These are phyloP conservation scores for Ctenochaetus hawaiiensis DNA, from an alignment of 2,797 vertebrate genomes.

Conservation along the genomic window DNA sequence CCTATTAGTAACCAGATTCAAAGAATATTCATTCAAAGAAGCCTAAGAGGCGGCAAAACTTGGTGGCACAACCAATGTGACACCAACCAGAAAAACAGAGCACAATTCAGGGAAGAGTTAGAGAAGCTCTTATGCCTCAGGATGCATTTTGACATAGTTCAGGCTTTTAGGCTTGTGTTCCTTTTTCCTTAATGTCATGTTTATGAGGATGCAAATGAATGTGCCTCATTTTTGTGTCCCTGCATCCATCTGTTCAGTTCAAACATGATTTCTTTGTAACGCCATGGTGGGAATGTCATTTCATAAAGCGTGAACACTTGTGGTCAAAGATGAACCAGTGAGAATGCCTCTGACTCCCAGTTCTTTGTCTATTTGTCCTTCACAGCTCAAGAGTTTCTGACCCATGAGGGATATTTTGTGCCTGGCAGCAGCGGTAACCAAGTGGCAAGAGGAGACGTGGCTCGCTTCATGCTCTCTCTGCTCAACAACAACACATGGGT, in stretches of 20 bases:
- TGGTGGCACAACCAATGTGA: background rate
- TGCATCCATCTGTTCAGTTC: no score
- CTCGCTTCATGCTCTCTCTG: conserved; percentile 84
- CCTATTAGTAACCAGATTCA: background rate
- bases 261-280: no score
- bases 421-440: conserved; percentile 62
- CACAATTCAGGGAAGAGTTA: background rate
- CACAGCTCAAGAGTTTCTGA: conserved; percentile 84
- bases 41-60: background rate
- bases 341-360: background rate
- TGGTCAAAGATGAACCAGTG: no score
- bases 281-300: no score
- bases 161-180: conserved; percentile 25
- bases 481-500: conserved; percentile 82
- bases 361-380: conserved; percentile 6
- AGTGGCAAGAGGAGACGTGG: conserved; percentile 80
- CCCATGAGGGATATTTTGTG: conserved; percentile 84
- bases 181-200: background rate
- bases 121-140: background rate
- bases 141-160: conserved; percentile 27
- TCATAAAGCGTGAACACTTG: no score
- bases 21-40: background rate
- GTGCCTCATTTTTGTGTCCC: background rate
- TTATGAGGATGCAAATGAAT: conserved; percentile 10
- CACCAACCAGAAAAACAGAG: background rate